phyloP scores from a whole-genome alignment of 2,888 invertebrate genomes.

The Lordiphosa andalusiaca region DNA sequence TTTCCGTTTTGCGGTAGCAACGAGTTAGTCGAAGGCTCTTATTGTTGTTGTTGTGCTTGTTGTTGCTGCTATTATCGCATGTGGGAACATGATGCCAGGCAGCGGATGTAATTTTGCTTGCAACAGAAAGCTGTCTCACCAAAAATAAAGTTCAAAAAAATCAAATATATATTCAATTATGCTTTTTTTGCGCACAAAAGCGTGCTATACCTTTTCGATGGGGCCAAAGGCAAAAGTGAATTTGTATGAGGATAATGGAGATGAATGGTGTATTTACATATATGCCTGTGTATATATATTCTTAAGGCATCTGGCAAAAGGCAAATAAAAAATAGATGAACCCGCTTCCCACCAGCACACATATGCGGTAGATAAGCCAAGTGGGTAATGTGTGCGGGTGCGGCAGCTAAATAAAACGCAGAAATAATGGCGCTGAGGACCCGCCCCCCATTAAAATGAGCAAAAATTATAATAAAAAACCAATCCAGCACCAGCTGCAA shows the following conservation, averaged over 20 bases:
- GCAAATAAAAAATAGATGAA: slow-evolving; percentile 59
- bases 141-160: slow-evolving; percentile 31
- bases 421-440: slow-evolving; percentile 29
- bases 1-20: slow-evolving; percentile 51
- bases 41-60: not conserved
- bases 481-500: slow-evolving; percentile 10
- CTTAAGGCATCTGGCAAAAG: slow-evolving; percentile 31
- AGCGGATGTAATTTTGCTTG: slow-evolving; percentile 37
- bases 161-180: slow-evolving; percentile 59
- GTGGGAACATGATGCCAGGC: slow-evolving; percentile 22
- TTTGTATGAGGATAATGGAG: slow-evolving; percentile 26
- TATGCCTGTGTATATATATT: slow-evolving; percentile 15
- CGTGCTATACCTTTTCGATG: no score
- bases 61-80: slow-evolving; percentile 16
- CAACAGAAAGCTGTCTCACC: slow-evolving; percentile 22
- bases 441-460: slow-evolving; percentile 51
- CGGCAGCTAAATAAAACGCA: slow-evolving; percentile 37
- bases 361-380: slow-evolving; percentile 6
- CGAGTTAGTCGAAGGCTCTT: slow-evolving; percentile 19
- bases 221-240: slow-evolving; percentile 33
- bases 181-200: slow-evolving; percentile 10
- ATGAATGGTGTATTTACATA: slow-evolving; percentile 23
- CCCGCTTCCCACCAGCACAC: slow-evolving; percentile 31
- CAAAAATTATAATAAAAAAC: slow-evolving; percentile 54
- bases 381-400: slow-evolving; percentile 2